Evolutionary conservation across 1,140 invertebrate genomes (phyloP), one percentile per base, ranked within the genome.

Genomic region (Chelonus insularis): DNA sequence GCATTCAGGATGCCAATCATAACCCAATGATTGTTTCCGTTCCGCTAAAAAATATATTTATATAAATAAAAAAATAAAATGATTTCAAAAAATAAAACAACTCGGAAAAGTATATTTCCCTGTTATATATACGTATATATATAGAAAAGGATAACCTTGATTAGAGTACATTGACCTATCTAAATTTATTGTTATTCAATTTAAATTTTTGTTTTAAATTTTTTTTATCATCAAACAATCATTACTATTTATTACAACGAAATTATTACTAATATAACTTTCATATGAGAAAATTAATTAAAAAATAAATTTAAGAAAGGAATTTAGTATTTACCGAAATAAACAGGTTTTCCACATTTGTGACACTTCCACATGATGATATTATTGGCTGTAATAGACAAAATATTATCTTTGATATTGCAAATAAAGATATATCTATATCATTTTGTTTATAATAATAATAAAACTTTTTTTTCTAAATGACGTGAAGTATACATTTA

Each of bases 1-100:
- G 83, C 94, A 96, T 75, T 93, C 90, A 45, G 92, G 89, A 85
- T 96, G 94, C 93, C 94, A 96, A 74, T 96, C 93, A 74, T 94
- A 95, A 16, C 94, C 94, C 43, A 96, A 76, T 3, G 93, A 95
- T 72, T 94, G 91, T 80, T 94, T 94, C 68, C 93, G 86, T 84
- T 96, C 94, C 72, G 93, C 94, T 95, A 86, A 82, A 68, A 65
- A 59, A 37, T 18, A 37, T 4, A 60, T 16, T 16, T 32, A 36
- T 58, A 29, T 20, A 50, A 50, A 48, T 39, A 12, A 43, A 47
- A 48, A 34, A 9, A 50, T 0, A 11, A 21, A 36, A 5, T 29
- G 18, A 23, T 8, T n/a, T n/a, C n/a, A n/a, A n/a, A 36, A 18
- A 39, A 7, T 18, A 48, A 7, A 1, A 48, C 18, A 23, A 23